Percentiles rank a stretch among this genome's conserved stretches.
Conservation (phyloP, 2,113 vertebrate species). For the Toxotes jaculatrix region DNA sequence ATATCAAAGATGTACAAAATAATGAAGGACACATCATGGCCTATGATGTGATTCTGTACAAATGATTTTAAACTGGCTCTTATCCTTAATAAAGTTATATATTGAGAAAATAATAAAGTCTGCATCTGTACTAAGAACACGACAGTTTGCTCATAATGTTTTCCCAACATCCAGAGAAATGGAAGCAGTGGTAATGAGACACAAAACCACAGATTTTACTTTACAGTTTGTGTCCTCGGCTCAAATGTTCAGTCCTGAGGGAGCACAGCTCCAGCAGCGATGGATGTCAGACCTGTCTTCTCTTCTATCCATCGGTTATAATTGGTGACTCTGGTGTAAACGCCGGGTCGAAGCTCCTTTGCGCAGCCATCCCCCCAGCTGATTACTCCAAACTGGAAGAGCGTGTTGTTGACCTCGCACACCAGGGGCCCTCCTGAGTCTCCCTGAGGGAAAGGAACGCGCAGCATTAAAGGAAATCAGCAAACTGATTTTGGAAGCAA, state of each 20-base stretch:
- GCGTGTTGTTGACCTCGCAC: conserved; percentile 49
- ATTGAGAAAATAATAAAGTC: too few species aligned
- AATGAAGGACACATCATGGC: neutral
- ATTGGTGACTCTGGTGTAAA: conserved; percentile 81
- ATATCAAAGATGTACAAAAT: neutral
- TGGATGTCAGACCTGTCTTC: conserved; percentile 51
- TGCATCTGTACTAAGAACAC: too few species aligned
- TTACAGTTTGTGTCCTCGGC: too few species aligned
- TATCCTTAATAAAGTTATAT: too few species aligned
- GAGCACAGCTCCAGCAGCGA: conserved; percentile 41
- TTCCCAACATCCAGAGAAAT: too few species aligned
- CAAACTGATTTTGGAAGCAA: accelerated
- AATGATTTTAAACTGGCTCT: too few species aligned
- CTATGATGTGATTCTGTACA: too few species aligned
- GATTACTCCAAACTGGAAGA: conserved; percentile 82
- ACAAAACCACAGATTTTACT: too few species aligned
- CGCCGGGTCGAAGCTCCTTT: conserved; percentile 67
- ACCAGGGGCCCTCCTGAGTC: conserved; percentile 83
- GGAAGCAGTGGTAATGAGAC: too few species aligned
- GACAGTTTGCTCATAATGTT: too few species aligned
- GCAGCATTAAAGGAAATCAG: neutral
- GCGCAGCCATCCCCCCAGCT: conserved; percentile 85
- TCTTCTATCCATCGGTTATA: conserved; percentile 81
- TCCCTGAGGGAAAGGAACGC: conserved; percentile 63
- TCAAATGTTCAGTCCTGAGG: conserved; percentile 52